A percentile compares a stretch with the other conserved stretches of the same genome.
Evolutionary conservation across 2,888 invertebrate species (phyloP).

Genomic region (Micoletzkya japonica): DNA sequence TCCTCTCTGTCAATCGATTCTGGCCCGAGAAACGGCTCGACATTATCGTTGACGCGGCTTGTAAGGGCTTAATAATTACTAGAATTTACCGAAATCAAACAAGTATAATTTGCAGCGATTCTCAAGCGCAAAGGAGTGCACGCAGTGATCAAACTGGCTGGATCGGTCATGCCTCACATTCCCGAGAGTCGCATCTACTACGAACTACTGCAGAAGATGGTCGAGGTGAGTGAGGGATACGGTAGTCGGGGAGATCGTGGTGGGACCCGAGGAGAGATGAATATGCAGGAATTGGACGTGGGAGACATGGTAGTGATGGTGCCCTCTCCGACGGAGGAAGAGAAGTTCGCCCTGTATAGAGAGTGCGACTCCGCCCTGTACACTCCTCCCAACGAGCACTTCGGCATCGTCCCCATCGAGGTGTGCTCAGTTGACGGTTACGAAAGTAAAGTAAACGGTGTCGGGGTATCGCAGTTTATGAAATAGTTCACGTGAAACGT

Average conservation of each 20-base stretch:
- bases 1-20: conserved; percentile 62
- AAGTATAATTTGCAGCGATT: conserved; percentile 42
- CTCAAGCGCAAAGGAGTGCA: conserved; percentile 49
- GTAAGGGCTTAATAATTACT: no score
- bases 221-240: conserved; percentile 50
- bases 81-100: no score
- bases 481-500: no score
- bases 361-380: conserved; percentile 73
- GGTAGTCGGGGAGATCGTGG: neutral
- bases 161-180: conserved; percentile 67
- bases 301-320: conserved; percentile 66
- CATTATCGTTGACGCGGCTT: conserved; percentile 61
- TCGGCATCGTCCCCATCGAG: conserved; percentile 97
- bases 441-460: neutral
- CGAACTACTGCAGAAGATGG: conserved; percentile 64
- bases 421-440: neutral
- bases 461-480: no score
- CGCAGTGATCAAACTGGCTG: conserved; percentile 59
- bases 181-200: conserved; percentile 67
- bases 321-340: conserved; percentile 65
- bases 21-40: conserved; percentile 63
- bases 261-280: neutral
- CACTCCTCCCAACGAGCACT: conserved; percentile 95
- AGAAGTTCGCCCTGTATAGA: conserved; percentile 65
- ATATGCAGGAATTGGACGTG: conserved; percentile 53